Evolutionary conservation across 2,113 vertebrate genomes (phyloP).

Genomic region (Dasyornis broadbenti): DNA sequence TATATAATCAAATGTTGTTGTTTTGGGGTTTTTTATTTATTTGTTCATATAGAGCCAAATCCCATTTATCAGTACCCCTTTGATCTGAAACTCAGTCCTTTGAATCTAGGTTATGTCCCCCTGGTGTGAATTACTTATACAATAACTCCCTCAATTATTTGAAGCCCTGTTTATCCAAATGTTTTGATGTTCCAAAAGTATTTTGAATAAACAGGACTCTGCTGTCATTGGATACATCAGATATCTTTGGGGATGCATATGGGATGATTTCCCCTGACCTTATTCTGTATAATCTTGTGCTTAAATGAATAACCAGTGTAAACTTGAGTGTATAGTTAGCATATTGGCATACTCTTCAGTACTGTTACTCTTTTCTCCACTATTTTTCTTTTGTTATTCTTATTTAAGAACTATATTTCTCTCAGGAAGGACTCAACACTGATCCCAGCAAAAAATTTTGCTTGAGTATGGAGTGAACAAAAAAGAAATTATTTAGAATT

Average conservation of each 20-base stretch:
- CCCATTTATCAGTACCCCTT: constrained; percentile 48
- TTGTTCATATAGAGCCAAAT: constrained; percentile 36
- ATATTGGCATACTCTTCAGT: not conserved
- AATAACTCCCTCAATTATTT: constrained; percentile 66
- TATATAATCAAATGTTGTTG: constrained; percentile 16
- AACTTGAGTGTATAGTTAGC: not conserved
- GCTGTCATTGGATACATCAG: constrained; percentile 17
- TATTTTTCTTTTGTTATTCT: not conserved
- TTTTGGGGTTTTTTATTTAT: not conserved
- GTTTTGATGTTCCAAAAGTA: constrained; percentile 65
- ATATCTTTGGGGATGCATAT: constrained; percentile 35
- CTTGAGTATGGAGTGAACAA: not conserved
- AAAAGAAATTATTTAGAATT: not conserved
- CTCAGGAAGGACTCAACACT: not conserved
- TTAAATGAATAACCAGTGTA: not conserved
- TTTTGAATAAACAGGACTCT: constrained; percentile 57
- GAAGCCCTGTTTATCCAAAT: constrained; percentile 60
- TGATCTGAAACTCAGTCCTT: constrained; percentile 60
- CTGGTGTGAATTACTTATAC: constrained; percentile 65
- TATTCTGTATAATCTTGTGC: constrained; percentile 29
- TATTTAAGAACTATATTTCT: not conserved
- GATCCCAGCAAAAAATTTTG: not conserved
- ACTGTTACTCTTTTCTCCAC: not conserved
- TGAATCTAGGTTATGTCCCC: constrained; percentile 70
- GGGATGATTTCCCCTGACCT: constrained; percentile 29